These are phyloP conservation scores for Garra rufa DNA, from an alignment of 2,113 vertebrate genomes.

Conservation along the genomic window DNA sequence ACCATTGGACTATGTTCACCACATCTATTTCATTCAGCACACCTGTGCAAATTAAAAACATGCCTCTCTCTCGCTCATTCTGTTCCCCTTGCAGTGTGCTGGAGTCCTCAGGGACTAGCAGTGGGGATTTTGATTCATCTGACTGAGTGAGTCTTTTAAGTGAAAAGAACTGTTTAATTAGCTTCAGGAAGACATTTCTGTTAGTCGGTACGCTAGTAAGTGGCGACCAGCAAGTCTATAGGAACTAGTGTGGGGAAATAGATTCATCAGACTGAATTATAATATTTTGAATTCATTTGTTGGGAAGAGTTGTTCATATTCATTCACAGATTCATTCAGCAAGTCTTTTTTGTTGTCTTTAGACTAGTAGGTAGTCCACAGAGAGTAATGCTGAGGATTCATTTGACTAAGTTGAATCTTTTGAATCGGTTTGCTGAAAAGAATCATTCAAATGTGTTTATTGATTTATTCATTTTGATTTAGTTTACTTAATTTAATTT, in stretches of 20 bases:
- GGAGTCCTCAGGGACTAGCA: neutral
- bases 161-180: no score
- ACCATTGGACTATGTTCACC: conserved; percentile 51
- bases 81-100: neutral
- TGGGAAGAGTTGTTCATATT: neutral
- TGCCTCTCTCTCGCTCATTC: neutral
- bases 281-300: neutral
- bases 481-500: no score
- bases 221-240: neutral
- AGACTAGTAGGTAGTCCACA: neutral
- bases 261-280: neutral
- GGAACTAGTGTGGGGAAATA: neutral
- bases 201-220: neutral
- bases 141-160: neutral
- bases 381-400: no score
- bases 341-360: neutral
- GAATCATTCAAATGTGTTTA: no score
- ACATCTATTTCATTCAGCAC: conserved; percentile 30
- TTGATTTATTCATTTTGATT: no score
- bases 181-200: neutral
- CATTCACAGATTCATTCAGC: neutral
- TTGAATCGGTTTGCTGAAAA: no score
- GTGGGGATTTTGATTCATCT: neutral
- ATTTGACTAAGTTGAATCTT: no score
- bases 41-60: conserved; percentile 1